phyloP scores from a whole-genome alignment of 2,888 invertebrate species.

The Willowsia nigromaculata region DNA sequence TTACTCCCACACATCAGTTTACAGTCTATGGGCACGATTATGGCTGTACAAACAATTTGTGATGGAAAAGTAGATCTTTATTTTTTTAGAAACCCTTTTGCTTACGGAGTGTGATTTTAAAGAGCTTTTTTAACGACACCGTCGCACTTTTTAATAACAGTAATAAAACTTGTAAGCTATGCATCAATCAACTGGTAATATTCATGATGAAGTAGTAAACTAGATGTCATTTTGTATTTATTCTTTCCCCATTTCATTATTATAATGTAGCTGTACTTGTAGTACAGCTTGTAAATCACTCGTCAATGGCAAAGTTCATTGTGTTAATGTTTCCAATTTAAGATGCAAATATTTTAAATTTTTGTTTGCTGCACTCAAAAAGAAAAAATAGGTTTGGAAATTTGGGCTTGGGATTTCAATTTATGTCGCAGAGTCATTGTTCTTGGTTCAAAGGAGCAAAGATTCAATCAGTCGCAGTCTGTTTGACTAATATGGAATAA shows the following conservation, averaged over 20 bases:
- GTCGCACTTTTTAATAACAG: too few relatives aligned
- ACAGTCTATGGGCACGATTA: background rate
- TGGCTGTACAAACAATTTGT: background rate
- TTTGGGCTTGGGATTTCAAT: conserved; percentile 1
- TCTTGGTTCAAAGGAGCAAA: background rate
- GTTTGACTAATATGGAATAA: conserved; percentile 14
- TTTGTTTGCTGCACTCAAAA: background rate
- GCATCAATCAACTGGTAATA: too few relatives aligned
- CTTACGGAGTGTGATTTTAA: too few relatives aligned
- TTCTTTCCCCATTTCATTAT: too few relatives aligned
- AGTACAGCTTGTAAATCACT: conserved; percentile 9
- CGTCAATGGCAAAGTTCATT: conserved; percentile 46
- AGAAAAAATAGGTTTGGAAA: conserved; percentile 29
- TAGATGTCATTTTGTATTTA: background rate
- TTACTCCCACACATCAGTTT: conserved; percentile 20
- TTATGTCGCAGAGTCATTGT: background rate
- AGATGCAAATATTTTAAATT: conserved; percentile 40
- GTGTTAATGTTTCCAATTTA: conserved; percentile 42
- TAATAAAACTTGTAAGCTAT: too few relatives aligned
- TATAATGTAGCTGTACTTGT: too few relatives aligned
- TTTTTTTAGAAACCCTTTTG: too few relatives aligned
- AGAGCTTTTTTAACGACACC: too few relatives aligned
- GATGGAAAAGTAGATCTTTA: background rate
- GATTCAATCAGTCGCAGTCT: background rate
- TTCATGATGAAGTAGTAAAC: too few relatives aligned